A percentile compares a stretch with the other conserved stretches of the same genome.
phyloP scores from a whole-genome alignment of 1,140 invertebrate species.

The Zaprionus inermis region DNA sequence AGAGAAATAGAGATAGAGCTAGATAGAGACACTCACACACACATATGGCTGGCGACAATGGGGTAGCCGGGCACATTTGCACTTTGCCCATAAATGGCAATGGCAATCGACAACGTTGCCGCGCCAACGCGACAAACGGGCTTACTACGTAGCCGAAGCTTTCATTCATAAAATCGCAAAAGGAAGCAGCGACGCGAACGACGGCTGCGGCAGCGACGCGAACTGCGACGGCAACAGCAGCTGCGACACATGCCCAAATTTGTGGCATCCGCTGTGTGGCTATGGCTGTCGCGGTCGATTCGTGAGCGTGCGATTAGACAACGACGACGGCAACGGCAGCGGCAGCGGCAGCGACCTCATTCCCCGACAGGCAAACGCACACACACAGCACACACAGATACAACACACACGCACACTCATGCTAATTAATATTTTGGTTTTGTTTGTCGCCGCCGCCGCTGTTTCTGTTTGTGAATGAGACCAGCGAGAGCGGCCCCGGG shows the following conservation, averaged over 20 bases:
- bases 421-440: conserved; percentile 80
- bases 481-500: conserved; percentile 37
- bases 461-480: conserved; percentile 71
- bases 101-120: conserved; percentile 48
- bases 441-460: conserved; percentile 49
- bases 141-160: conserved; percentile 62
- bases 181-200: conserved; percentile 59
- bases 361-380: conserved; percentile 16
- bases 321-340: conserved; percentile 3
- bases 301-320: conserved; percentile 70
- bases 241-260: conserved; percentile 74
- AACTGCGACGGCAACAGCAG: conserved; percentile 31
- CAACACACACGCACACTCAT: conserved; percentile 26
- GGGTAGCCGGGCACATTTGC: conserved; percentile 52
- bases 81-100: conserved; percentile 72
- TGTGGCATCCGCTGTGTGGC: conserved; percentile 70
- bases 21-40: conserved; percentile 13
- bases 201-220: conserved; percentile 22
- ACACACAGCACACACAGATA: conserved; percentile 21
- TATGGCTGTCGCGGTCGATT: conserved; percentile 57
- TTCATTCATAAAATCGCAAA: conserved; percentile 80
- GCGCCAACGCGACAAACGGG: conserved; percentile 49
- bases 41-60: conserved; percentile 24
- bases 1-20: background rate
- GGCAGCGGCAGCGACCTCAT: conserved; percentile 27